Conservation (phyloP, 2,113 vertebrate genomes). For the Eulemur macaco region DNA sequence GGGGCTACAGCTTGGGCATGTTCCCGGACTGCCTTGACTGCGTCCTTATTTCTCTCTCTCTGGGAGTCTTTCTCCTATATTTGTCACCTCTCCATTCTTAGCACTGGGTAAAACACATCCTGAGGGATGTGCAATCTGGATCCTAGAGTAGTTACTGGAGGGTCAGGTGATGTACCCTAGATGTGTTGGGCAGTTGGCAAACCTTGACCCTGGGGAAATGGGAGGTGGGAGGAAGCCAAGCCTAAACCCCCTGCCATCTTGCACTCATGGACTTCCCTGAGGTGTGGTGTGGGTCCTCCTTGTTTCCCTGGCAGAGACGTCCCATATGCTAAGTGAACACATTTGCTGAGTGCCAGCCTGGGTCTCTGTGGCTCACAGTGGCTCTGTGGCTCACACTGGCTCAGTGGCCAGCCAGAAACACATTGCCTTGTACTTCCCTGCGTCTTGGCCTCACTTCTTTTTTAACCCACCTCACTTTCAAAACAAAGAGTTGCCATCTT, state of each 20-base stretch:
- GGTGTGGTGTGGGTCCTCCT: neutral
- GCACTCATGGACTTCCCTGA: accelerated
- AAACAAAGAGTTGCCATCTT: neutral
- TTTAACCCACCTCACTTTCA: neutral
- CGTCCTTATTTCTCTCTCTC: neutral
- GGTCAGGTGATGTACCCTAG: neutral
- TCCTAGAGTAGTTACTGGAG: neutral
- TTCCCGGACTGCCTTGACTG: neutral
- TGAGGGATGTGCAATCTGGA: neutral
- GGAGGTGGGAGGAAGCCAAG: neutral
- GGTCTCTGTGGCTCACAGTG: neutral
- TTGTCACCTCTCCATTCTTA: neutral
- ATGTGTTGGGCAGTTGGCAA: neutral
- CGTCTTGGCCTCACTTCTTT: neutral
- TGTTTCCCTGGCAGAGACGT: neutral
- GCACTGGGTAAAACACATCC: neutral
- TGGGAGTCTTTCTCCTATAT: neutral
- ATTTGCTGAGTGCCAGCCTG: neutral
- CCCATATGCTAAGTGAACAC: neutral
- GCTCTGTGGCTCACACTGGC: neutral
- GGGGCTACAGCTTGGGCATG: too few species aligned
- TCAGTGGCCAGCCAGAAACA: neutral
- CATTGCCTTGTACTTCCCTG: accelerated
- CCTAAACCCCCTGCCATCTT: accelerated
- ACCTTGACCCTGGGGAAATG: neutral